A percentile compares a stretch with the other conserved stretches of the same genome.
Conservation (phyloP, 2,888 invertebrate genomes). For the Chalcosyrphus nemorum region DNA sequence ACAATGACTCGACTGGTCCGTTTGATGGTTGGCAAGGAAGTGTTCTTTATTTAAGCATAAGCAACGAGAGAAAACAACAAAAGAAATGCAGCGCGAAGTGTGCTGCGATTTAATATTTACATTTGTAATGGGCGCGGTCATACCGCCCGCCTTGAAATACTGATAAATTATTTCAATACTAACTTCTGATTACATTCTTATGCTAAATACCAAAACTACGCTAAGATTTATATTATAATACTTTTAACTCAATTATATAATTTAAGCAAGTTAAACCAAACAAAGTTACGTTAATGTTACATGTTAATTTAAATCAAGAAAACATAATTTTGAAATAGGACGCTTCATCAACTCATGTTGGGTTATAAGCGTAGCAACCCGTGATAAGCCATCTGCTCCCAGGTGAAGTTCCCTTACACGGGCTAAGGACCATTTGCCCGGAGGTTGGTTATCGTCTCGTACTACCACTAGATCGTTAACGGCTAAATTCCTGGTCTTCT, state of each 20-base stretch:
- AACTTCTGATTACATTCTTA: not conserved
- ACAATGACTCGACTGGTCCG: no score
- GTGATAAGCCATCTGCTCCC: not conserved
- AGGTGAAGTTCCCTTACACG: not conserved
- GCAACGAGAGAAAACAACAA: no score
- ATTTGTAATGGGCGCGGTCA: not conserved
- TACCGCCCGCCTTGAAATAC: not conserved
- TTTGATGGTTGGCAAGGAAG: no score
- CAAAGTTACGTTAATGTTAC: not conserved
- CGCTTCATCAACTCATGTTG: not conserved
- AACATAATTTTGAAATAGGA: not conserved
- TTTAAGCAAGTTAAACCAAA: not conserved
- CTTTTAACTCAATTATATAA: not conserved
- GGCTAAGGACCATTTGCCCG: not conserved
- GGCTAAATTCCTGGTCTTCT: not conserved
- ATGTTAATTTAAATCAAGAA: not conserved
- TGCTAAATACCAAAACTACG: not conserved
- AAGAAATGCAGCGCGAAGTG: no score
- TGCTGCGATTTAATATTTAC: no score
- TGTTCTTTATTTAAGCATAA: no score
- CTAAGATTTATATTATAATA: not conserved
- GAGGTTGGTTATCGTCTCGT: not conserved
- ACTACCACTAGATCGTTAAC: not conserved
- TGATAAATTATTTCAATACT: not conserved
- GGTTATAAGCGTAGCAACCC: not conserved